These are phyloP conservation scores for Leucosticte australis DNA, from an alignment of 2,113 vertebrate genomes.

Conservation along the genomic window DNA sequence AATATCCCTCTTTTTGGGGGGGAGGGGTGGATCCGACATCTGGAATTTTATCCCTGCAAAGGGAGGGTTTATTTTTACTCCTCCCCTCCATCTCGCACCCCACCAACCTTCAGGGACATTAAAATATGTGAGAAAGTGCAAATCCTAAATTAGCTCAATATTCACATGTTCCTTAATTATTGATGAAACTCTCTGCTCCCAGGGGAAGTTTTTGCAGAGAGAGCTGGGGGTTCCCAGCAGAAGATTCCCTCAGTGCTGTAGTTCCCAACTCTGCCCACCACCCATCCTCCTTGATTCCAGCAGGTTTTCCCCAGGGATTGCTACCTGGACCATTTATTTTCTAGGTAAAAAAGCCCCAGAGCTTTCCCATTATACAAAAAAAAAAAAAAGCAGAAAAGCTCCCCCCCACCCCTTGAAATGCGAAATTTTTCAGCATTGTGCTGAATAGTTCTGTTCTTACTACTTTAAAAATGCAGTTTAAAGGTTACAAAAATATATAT, in stretches of 20 bases:
- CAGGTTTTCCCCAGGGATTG: neutral
- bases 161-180: slow-evolving; percentile 24
- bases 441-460: neutral
- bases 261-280: neutral
- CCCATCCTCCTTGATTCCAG: neutral
- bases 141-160: slow-evolving; percentile 13
- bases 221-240: neutral
- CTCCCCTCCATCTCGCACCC: accelerated
- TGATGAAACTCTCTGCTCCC: neutral
- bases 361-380: neutral
- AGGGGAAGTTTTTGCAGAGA: neutral
- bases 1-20: neutral
- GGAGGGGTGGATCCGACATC: neutral
- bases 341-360: neutral
- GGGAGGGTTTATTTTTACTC: neutral
- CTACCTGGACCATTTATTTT: neutral
- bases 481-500: neutral
- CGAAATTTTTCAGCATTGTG: neutral
- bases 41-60: neutral
- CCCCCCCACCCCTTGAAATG: accelerated
- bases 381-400: neutral
- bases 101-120: neutral
- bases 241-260: neutral
- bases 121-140: slow-evolving; percentile 12
- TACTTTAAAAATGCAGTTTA: neutral